These are phyloP conservation scores for Nautilus pompilius DNA, from an alignment of 1,140 invertebrate species.

Conservation along the genomic window DNA sequence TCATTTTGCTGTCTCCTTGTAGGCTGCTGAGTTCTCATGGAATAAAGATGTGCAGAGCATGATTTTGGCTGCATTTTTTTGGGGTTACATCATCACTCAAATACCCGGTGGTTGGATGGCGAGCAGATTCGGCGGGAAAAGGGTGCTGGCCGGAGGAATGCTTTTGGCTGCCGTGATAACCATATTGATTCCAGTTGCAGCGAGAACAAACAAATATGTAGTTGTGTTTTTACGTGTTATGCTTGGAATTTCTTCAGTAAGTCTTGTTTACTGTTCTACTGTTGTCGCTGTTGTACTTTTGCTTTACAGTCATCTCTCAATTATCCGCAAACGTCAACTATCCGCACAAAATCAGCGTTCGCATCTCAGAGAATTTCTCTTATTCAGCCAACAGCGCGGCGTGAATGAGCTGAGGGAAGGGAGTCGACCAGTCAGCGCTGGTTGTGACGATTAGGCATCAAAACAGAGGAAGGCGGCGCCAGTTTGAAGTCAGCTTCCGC, in stretches of 20 bases:
- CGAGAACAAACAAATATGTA: slow-evolving; percentile 20
- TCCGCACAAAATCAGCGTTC: too few species aligned
- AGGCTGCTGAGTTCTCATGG: slow-evolving; percentile 59
- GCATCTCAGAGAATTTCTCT: too few species aligned
- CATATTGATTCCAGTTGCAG: slow-evolving; percentile 26
- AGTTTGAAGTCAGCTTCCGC: too few species aligned
- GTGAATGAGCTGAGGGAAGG: too few species aligned
- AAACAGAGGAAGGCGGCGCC: too few species aligned
- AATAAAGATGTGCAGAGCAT: slow-evolving; percentile 63
- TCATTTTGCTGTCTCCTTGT: neutral
- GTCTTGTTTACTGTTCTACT: slow-evolving; percentile 1
- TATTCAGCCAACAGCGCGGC: too few species aligned
- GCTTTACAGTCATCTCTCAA: too few species aligned
- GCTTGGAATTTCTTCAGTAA: slow-evolving; percentile 31
- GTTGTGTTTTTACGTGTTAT: slow-evolving; percentile 27
- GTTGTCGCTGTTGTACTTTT: too few species aligned
- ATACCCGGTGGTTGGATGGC: slow-evolving; percentile 74
- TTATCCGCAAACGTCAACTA: too few species aligned
- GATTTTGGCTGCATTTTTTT: slow-evolving; percentile 69
- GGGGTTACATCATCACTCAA: slow-evolving; percentile 74
- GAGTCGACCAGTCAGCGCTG: too few species aligned
- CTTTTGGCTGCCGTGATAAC: slow-evolving; percentile 25
- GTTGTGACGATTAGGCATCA: too few species aligned
- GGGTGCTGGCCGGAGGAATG: slow-evolving; percentile 36
- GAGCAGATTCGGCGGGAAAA: slow-evolving; percentile 71